Evolutionary conservation across 2,888 invertebrate genomes (phyloP).

Genomic region (Hololepta plana): DNA sequence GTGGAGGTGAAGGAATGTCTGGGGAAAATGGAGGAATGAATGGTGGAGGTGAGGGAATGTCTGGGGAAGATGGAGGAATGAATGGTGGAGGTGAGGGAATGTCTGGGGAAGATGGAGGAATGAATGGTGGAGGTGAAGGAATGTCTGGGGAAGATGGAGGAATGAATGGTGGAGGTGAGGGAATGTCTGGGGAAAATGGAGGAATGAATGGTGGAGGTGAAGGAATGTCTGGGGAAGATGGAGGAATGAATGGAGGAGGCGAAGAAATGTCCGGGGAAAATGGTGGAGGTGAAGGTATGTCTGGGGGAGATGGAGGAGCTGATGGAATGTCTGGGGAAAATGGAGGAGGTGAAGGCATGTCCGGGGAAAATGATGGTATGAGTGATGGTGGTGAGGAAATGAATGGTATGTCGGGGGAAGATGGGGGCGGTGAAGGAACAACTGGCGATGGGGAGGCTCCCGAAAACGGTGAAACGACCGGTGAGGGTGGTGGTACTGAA

Average conservation of each 20-base stretch:
- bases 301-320: conserved; percentile 1
- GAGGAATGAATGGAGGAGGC: conserved; percentile 5
- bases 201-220: conserved; percentile 6
- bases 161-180: too few relatives aligned
- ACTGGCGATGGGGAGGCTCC: conserved; percentile 9
- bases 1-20: too few relatives aligned
- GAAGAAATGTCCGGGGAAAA: conserved; percentile 6
- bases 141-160: too few relatives aligned
- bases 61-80: conserved; percentile 5
- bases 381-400: conserved; percentile 5
- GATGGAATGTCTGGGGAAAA: conserved; percentile 7
- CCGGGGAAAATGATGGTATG: conserved; percentile 5
- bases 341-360: conserved; percentile 5
- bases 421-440: conserved; percentile 9
- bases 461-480: conserved; percentile 8
- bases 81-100: conserved; percentile 5
- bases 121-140: too few relatives aligned
- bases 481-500: conserved; percentile 6
- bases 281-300: conserved; percentile 6
- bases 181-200: too few relatives aligned
- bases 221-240: conserved; percentile 8
- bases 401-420: conserved; percentile 6
- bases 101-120: too few relatives aligned
- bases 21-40: too few relatives aligned
- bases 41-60: too few relatives aligned